Percentiles rank a stretch among this genome's conserved stretches.
These are phyloP conservation scores for Cancer borealis DNA, from an alignment of 2,888 invertebrate species.

Conservation along the genomic window DNA sequence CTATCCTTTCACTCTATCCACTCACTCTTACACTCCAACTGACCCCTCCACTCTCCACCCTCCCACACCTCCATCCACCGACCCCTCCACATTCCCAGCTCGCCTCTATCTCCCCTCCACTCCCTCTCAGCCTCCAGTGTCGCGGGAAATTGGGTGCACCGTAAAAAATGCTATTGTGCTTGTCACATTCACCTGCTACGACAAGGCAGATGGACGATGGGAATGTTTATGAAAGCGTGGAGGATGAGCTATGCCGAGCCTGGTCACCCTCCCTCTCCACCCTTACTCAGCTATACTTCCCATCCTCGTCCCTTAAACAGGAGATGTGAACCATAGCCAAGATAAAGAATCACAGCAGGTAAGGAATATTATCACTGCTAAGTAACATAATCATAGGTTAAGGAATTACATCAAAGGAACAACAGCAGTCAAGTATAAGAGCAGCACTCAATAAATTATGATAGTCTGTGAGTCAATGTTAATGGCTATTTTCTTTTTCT, in stretches of 20 bases:
- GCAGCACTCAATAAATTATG: neutral
- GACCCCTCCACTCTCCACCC: neutral
- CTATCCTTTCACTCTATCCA: constrained; percentile 23
- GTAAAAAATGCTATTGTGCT: constrained; percentile 8
- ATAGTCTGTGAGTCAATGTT: no score
- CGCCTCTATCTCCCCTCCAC: neutral
- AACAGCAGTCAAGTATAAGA: neutral
- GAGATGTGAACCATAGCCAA: neutral
- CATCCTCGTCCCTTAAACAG: neutral
- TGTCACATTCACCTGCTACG: constrained; percentile 24
- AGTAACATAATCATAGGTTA: neutral
- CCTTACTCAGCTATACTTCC: neutral
- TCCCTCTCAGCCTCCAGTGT: neutral
- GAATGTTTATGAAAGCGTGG: constrained; percentile 31
- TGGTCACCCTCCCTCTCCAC: neutral
- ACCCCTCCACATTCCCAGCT: neutral
- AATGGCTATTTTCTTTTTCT: no score
- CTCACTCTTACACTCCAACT: neutral
- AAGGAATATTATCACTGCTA: neutral
- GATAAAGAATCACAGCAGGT: neutral
- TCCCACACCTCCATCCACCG: neutral
- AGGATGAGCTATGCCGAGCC: constrained; percentile 12
- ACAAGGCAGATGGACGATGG: constrained; percentile 25
- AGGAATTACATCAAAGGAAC: neutral
- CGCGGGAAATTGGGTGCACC: constrained; percentile 10